A percentile compares a stretch with the other conserved stretches of the same genome.
phyloP scores from a whole-genome alignment of 2,888 invertebrate genomes.

The Heliconius erato region DNA sequence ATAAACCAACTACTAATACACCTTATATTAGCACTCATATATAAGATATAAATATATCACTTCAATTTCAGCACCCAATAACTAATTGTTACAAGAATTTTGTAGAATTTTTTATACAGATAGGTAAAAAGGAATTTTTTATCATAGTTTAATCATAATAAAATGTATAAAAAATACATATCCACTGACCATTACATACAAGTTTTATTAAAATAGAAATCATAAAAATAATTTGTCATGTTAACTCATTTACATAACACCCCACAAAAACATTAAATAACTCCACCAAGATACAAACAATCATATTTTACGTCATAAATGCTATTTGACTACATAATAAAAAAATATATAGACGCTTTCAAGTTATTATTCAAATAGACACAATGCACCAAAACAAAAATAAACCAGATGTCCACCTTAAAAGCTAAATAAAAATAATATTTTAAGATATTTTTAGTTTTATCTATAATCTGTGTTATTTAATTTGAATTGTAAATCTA shows the following conservation, averaged over 20 bases:
- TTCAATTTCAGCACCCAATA: slow-evolving; percentile 19
- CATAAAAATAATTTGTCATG: slow-evolving; percentile 1
- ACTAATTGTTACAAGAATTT: neutral
- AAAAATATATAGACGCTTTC: neutral
- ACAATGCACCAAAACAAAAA: slow-evolving; percentile 16
- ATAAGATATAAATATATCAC: slow-evolving; percentile 3
- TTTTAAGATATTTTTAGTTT: neutral
- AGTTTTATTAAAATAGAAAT: neutral
- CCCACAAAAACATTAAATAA: neutral
- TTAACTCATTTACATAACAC: neutral
- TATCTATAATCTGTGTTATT: neutral
- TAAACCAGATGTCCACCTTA: slow-evolving; percentile 9
- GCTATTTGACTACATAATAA: slow-evolving; percentile 5
- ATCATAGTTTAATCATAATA: neutral
- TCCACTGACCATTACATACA: neutral
- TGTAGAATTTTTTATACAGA: neutral
- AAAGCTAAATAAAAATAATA: slow-evolving; percentile 18
- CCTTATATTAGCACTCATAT: neutral
- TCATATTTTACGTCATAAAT: slow-evolving; percentile 6
- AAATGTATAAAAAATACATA: slow-evolving; percentile 4
- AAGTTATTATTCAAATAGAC: neutral
- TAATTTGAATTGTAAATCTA: neutral
- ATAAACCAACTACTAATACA: neutral
- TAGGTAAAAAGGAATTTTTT: neutral
- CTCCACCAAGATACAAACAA: neutral